Evolutionary conservation across 2,888 invertebrate species (phyloP), one percentile per base, ranked within the genome.

Genomic region (Drosophila monieri): DNA sequence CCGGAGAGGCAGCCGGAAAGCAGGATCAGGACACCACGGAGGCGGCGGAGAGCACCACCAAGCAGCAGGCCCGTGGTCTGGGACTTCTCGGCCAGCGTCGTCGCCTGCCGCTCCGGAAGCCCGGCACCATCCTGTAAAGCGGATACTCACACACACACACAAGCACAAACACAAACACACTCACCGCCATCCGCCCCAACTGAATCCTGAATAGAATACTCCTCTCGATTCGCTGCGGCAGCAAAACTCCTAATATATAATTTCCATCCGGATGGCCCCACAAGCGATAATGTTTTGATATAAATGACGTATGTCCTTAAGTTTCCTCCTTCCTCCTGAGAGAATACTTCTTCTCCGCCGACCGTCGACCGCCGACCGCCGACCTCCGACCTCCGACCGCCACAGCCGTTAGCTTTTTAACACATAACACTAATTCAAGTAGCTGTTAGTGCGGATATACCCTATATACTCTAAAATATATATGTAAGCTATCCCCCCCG

Each of bases 31-130:
- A 89, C 18, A 76, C 83, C 57, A 88, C 89, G 46, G 92, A 91
- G 67, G 91, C 90, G 35, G 92, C 92, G 25, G 94, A 94, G 56
- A 91, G 91, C 54, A 89, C 93, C 43, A 89, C 93, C 27, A 93
- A 94, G 66, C 93, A 93, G 48, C 93, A 93, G 59, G 93, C 95
- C 30, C 93, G 94, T 67, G 95, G 95, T 0, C 91, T 95, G 37
- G 95, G 95, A 39, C 92, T 96, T 32, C 92, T 96, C 49, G 95
- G 95, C 2, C 94, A 95, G 48, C 92, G 96, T 77, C 93, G 94
- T 87, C 94, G 95, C 89, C 92, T 95, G 83, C 93, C 94, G 27
- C 89, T 92, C 39, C 91, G 94, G 89, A 93, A 93, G 76, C 94
- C 94, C 2, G 94, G 93, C 75, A 93, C 93, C 65, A 90, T 92